A percentile compares a stretch with the other conserved stretches of the same genome.
These are phyloP conservation scores for Drosophila rufa DNA, from an alignment of 1,140 invertebrate genomes.

Conservation along the genomic window DNA sequence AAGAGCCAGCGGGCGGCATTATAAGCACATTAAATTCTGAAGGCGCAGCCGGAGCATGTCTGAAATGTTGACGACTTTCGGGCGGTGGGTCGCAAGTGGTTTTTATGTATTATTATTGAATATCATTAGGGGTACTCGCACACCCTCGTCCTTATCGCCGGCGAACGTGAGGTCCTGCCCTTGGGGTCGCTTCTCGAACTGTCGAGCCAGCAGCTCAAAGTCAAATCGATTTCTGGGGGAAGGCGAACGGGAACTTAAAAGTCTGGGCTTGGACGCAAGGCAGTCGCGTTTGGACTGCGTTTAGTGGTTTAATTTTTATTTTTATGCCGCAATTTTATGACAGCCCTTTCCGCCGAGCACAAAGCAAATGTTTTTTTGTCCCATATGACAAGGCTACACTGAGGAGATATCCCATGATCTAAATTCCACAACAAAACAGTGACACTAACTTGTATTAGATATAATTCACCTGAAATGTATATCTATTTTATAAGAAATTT, in stretches of 20 bases:
- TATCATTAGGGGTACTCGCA: constrained; percentile 64
- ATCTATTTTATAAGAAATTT: too few relatives aligned
- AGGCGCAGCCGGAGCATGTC: constrained; percentile 75
- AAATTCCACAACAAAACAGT: background rate
- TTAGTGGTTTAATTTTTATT: constrained; percentile 83
- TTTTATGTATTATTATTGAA: constrained; percentile 83
- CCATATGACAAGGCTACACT: constrained; percentile 22
- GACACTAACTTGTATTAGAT: background rate
- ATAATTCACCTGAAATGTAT: background rate
- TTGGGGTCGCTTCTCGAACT: constrained; percentile 59
- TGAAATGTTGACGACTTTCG: constrained; percentile 64
- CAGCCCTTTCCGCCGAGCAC: constrained; percentile 34
- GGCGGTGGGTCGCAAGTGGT: constrained; percentile 66
- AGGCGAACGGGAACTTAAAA: constrained; percentile 24
- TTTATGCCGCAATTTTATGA: constrained; percentile 76
- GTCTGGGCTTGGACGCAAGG: constrained; percentile 27
- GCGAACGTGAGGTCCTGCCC: constrained; percentile 49
- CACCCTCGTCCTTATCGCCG: constrained; percentile 10
- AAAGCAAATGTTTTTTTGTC: constrained; percentile 19
- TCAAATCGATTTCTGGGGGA: constrained; percentile 35
- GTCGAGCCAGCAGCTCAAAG: constrained; percentile 35
- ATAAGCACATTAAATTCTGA: constrained; percentile 83
- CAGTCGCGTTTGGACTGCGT: constrained; percentile 62
- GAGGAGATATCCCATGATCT: background rate
- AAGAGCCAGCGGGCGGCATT: constrained; percentile 81